Evolutionary conservation across 2,888 invertebrate genomes (phyloP).

Genomic region (Morpho achilles): DNA sequence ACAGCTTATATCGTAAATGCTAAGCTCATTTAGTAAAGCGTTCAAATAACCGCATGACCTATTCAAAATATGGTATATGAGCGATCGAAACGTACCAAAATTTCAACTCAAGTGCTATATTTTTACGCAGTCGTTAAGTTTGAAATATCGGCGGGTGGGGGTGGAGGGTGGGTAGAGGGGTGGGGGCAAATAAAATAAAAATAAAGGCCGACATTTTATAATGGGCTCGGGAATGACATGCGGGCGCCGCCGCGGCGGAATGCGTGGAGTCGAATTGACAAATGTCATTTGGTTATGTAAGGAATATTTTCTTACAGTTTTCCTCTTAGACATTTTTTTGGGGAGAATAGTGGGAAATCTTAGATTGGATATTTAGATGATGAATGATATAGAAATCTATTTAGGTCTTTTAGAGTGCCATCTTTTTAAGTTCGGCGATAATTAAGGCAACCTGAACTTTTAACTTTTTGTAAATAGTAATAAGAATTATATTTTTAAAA

Average conservation of each 20-base stretch:
- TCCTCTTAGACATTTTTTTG: background rate
- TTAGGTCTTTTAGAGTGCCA: too few relatives aligned
- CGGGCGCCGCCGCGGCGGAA: conserved; percentile 64
- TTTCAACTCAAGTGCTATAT: conserved; percentile 58
- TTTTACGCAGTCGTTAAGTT: conserved; percentile 76
- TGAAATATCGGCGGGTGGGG: conserved; percentile 64
- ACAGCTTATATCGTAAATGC: too few relatives aligned
- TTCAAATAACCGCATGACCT: background rate
- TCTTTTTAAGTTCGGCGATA: too few relatives aligned
- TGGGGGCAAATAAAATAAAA: conserved; percentile 70
- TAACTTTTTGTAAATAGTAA: too few relatives aligned
- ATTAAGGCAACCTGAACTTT: too few relatives aligned
- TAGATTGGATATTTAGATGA: too few relatives aligned
- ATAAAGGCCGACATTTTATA: conserved; percentile 78
- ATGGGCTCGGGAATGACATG: conserved; percentile 76
- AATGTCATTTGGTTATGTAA: conserved; percentile 16
- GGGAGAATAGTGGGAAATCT: background rate
- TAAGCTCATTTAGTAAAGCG: too few relatives aligned
- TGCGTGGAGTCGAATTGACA: conserved; percentile 31
- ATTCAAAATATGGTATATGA: conserved; percentile 17
- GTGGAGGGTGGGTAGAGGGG: conserved; percentile 30
- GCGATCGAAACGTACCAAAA: conserved; percentile 43
- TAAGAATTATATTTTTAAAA: too few relatives aligned
- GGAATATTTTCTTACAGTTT: conserved; percentile 9
- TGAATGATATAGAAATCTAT: too few relatives aligned